Base-by-base conservation (phyloP, 1,140 invertebrate genomes). In the Macrostomum lignano region DNA sequence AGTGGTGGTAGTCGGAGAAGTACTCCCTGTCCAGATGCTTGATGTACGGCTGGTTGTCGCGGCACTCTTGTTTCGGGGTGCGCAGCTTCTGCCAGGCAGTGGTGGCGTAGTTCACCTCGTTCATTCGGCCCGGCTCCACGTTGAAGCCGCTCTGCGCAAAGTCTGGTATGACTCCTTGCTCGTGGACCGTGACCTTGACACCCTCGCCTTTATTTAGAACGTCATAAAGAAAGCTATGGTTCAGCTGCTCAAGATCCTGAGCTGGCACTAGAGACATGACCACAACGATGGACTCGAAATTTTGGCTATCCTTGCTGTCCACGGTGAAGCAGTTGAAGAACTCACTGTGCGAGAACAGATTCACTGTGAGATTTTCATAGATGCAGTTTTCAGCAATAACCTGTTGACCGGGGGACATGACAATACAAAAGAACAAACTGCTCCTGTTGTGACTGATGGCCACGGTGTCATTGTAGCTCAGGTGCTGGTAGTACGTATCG, bases 121-220 rank as follows among this genome's bases (percentile, higher is more conserved):
- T 28, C 26, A 28, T 28, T 28, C 19, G 15, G 4, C 26, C 26
- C 19, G 26, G 26, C 19, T 28, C 14, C 15, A 28, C 9, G 19
- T 28, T 17, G 9, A 28, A 15, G 9, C 26, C 26, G 7, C 19
- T 17, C 19, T 28, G 14, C 19, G 15, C 26, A 5, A 28, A 15
- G 14, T 28, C 26, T 28, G 26, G 26, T 15, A 15, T 15, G 3
- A 17, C 15, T 15, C 19, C 19, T 9, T 14, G 26, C 19, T 28
- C 26, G 9, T 28, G 26, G 19, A 28, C 19, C 5, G 19, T 17
- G 14, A 28, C 15, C 19, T 9, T 28, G 7, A 28, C 7, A 15
- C 26, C 26, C 19, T 28, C 26, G 19, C 26, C 26, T 28, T 17
- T 28, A 15, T 28, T 17, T 5, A 28, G 9, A 28, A 28, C 19